Percentiles rank a stretch among this genome's conserved stretches.
Conservation (phyloP, 2,113 vertebrate genomes). For the Tragulus kanchil region DNA sequence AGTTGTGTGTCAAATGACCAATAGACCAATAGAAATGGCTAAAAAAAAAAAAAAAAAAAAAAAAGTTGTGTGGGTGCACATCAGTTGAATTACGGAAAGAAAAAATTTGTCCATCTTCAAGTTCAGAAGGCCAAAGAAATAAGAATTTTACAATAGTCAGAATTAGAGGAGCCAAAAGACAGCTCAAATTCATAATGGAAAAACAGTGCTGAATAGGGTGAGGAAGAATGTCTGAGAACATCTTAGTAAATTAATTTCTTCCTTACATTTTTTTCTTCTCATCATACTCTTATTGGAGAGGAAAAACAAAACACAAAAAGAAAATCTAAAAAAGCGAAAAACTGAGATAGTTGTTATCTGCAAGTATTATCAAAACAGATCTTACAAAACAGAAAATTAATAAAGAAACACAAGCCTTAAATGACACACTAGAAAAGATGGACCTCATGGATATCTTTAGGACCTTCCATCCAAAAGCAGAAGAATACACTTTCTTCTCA, state of each 20-base stretch:
- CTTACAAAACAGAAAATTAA: background rate
- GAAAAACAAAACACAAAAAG: background rate
- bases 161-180: background rate
- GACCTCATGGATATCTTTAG: no score
- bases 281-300: background rate
- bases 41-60: no score
- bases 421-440: no score
- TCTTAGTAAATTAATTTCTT: background rate
- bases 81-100: background rate
- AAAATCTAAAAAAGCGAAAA: background rate
- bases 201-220: background rate
- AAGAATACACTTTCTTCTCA: no score
- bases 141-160: background rate
- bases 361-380: background rate
- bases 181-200: background rate
- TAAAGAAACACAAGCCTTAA: background rate
- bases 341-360: background rate
- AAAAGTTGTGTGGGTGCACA: background rate
- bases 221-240: background rate
- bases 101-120: background rate
- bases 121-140: background rate
- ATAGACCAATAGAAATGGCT: no score
- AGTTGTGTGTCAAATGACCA: background rate
- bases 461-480: no score
- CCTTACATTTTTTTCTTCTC: background rate